Evolutionary conservation across 2,113 vertebrate genomes (phyloP), one percentile per base, ranked within the genome.

Genomic region (Saiga tatarica): DNA sequence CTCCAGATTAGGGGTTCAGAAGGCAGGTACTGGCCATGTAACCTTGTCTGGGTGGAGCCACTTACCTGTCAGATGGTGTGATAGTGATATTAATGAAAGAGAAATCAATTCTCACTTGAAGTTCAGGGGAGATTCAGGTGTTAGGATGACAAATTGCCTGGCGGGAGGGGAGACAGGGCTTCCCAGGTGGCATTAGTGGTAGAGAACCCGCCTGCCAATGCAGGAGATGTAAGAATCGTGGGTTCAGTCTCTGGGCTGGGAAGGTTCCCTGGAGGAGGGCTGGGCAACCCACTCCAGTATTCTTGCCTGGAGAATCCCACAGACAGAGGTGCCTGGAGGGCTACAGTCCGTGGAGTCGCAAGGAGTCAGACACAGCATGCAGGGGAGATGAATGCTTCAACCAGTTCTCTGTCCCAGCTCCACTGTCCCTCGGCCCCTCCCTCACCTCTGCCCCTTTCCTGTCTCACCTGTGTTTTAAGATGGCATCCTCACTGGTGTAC

Each of bases 391-490:
- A 39, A 12, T 10, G 14, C 7, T 25, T 76, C 36, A 8, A 30
- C 23, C 4, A 39, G 3, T 59, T 76, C 52, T 81, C 45, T 47
- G 83, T 55, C 26, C 36, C 9, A 62, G 23, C 23, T 52, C 52
- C 53, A 28, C 8, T 17, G 60, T 21, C 91, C 50, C 36, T 79
- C 6, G 15, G 36, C 45, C 19, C 45, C 45, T 21, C 53, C 53
- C 52, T 25, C 25, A 17, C 11, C 53, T 6, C 14, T 11, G 7
- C 16, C 5, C 26, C 89, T 11, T 30, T n/a, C 4, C 5, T 50
- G 47, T 84, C 97, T 98, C 97, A 99, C 99, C 99, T 99, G 98
- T 99, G 99, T 95, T 99, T 99, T 64, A 99, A 99, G 62, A 99
- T 99, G 2, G 99, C 98, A 0, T 99, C 99, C 94, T 99, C 99